These are phyloP conservation scores for Uropsilus gracilis DNA, from an alignment of 2,113 vertebrate species.

Conservation along the genomic window DNA sequence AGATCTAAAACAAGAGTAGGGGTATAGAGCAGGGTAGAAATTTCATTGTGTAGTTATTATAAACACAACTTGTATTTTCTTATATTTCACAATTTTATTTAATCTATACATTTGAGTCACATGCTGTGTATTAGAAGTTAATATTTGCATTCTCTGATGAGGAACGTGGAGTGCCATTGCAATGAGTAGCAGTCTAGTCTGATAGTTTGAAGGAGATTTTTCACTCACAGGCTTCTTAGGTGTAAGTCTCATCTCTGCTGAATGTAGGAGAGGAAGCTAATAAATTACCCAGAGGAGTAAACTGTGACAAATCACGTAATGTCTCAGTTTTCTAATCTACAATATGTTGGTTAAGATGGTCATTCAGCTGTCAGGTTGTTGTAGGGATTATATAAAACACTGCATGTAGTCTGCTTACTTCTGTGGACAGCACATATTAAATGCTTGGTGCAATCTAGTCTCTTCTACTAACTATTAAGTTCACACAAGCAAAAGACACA, in stretches of 20 bases:
- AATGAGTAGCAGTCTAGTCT: not conserved
- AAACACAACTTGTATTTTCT: not conserved
- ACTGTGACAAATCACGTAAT: constrained; percentile 3
- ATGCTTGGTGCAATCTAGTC: not conserved
- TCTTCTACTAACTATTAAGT: not conserved
- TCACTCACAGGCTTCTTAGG: not conserved
- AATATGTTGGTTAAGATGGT: constrained; percentile 47
- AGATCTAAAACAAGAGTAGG: not conserved
- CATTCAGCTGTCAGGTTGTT: not conserved
- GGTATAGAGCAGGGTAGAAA: not conserved
- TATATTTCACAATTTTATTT: not conserved
- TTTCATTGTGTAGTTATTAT: not conserved
- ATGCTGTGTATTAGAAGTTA: not conserved
- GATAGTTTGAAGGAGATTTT: not conserved
- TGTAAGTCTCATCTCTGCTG: not conserved
- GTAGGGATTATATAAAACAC: constrained; percentile 22
- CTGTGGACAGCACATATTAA: not conserved
- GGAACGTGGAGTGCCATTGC: not conserved
- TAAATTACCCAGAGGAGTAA: not conserved
- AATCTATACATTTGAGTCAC: not conserved
- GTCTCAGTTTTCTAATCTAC: constrained; percentile 45
- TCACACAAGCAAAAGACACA: not conserved
- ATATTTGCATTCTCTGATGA: not conserved
- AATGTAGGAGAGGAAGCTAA: not conserved
- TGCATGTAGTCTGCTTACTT: constrained; percentile 9